Evolutionary conservation across 2,888 invertebrate genomes (phyloP).

Genomic region (Drosophila suboccidentalis): DNA sequence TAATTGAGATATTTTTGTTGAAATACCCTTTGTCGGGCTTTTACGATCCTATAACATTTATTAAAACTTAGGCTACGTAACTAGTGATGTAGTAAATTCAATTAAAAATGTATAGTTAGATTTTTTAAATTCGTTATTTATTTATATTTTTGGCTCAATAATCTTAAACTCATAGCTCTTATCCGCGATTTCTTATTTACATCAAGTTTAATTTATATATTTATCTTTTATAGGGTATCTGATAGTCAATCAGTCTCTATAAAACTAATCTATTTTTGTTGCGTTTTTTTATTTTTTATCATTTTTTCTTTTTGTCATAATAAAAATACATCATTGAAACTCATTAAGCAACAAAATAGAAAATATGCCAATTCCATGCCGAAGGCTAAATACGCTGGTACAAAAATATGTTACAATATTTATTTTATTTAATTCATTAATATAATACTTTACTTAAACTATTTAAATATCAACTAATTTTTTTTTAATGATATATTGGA

Average conservation of each 20-base stretch:
- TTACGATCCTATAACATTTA: neutral
- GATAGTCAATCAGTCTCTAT: neutral
- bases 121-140: too few relatives aligned
- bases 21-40: neutral
- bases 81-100: neutral
- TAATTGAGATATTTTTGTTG: neutral
- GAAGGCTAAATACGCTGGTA: constrained; percentile 14
- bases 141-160: too few relatives aligned
- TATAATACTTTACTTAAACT: neutral
- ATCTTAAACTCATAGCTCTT: neutral
- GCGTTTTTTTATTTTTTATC: constrained; percentile 16
- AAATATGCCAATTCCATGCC: constrained; percentile 24
- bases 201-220: neutral
- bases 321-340: constrained; percentile 14
- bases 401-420: neutral
- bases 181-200: neutral
- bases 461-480: too few relatives aligned
- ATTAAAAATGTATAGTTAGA: too few relatives aligned
- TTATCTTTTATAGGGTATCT: neutral
- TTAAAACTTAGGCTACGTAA: neutral
- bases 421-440: neutral
- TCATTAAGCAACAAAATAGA: constrained; percentile 19
- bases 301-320: constrained; percentile 5
- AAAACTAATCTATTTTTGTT: neutral
- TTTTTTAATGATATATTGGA: neutral